Evolutionary conservation across 2,113 vertebrate species (phyloP), one percentile per base, ranked within the genome.

Genomic region (Cryptotis parvus): DNA sequence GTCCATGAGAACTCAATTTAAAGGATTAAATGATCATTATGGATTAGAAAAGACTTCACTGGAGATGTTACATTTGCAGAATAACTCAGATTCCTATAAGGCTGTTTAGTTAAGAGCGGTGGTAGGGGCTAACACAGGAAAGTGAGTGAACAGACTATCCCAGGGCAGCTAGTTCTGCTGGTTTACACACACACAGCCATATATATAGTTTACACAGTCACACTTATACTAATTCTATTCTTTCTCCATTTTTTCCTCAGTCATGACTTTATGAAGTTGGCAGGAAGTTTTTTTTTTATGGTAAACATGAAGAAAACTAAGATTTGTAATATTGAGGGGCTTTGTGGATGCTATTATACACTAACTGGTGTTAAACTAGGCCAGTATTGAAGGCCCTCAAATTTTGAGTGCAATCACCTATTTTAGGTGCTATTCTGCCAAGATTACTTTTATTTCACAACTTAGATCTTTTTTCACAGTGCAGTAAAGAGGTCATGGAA

Each of bases 241-340:
- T 85, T 61, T 14, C 20, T 88, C 12, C 81, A 49, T 70, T 81
- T 29, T 87, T 12, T 45, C 85, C 55, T 58, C 55, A 58, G 18
- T 58, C 18, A 58, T 58, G 82, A 74, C 4, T 22, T 65, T 52
- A 41, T 52, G 82, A 87, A 6, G 10, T 73, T 84, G 6, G 2
- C 49, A 84, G 24, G 63, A 58, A 39, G 11, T 55, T 65, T 68
- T 88, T 55, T 65, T 68, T 88, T 18, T 37, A 9, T 15, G n/a
- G 10, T 90, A 72, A 93, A 52, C 58, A 52, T 69, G 81, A 61
- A 39, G n/a, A 63, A 84, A 58, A 16, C 61, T 69, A 49, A 94
- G 69, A 27, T 70, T 83, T 31, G 31, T 35, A 39, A 75, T 9
- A 12, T 65, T 65, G 84, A 91, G 6, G 31, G 52, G 12, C 12